Evolutionary conservation across 92 coral and sea anemone species (phyloP).

Genomic region (Porites divaricata): DNA sequence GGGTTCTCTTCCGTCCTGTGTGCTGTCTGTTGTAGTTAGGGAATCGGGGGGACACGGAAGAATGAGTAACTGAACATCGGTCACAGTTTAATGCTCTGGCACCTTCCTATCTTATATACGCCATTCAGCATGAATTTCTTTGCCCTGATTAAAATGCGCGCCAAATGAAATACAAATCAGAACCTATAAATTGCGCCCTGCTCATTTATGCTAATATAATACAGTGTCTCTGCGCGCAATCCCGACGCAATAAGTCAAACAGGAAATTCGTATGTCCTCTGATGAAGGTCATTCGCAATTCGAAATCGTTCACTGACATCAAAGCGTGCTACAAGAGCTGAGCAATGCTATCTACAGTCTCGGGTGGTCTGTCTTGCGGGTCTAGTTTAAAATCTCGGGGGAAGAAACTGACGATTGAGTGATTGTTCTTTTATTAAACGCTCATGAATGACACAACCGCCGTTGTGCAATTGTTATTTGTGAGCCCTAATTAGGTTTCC

Average conservation of each 20-base stretch:
- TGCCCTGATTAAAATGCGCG: slow-evolving; percentile 2
- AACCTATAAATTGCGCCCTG: slow-evolving; percentile 8
- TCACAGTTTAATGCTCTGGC: slow-evolving; percentile 57
- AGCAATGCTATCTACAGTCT: background rate
- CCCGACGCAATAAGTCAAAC: slow-evolving; percentile 24
- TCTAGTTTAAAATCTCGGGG: slow-evolving; percentile 20
- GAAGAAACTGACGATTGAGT: slow-evolving; percentile 22
- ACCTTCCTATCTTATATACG: background rate
- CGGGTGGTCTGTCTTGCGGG: slow-evolving; percentile 11
- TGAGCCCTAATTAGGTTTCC: slow-evolving; percentile 36
- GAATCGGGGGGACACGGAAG: slow-evolving; percentile 19
- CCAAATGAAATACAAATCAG: slow-evolving; percentile 3
- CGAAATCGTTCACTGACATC: background rate
- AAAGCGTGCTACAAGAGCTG: background rate
- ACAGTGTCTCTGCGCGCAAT: slow-evolving; percentile 10
- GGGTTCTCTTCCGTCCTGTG: background rate
- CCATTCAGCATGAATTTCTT: slow-evolving; percentile 9
- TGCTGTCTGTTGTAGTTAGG: slow-evolving; percentile 15
- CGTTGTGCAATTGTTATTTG: slow-evolving; percentile 24
- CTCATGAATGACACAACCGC: slow-evolving; percentile 35
- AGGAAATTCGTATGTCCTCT: slow-evolving; percentile 28
- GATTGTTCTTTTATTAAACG: slow-evolving; percentile 23
- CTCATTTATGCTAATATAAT: slow-evolving; percentile 20
- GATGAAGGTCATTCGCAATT: background rate
- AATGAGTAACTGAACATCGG: slow-evolving; percentile 51